Evolutionary conservation across 2,113 vertebrate genomes (phyloP).

Genomic region (Eonycteris spelaea): DNA sequence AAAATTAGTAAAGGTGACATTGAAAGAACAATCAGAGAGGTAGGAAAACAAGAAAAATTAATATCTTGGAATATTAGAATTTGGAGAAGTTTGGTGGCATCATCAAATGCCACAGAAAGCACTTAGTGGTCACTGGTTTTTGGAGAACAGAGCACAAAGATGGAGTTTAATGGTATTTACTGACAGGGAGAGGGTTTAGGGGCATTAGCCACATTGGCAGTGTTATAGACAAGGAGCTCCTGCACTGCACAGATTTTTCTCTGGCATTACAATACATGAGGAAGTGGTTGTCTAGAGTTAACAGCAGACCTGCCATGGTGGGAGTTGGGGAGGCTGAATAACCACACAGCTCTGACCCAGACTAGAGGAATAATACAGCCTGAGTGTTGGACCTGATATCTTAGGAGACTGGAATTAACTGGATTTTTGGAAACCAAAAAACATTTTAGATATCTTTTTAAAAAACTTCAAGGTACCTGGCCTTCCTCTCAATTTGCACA

Average conservation of each 20-base stretch:
- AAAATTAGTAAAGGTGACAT: not conserved
- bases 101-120: not conserved
- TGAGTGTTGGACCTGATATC: not conserved
- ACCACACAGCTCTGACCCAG: not conserved
- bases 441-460: not conserved
- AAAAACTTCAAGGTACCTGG: not conserved
- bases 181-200: not conserved
- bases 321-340: not conserved
- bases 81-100: not conserved
- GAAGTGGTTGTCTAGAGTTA: not conserved
- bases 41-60: not conserved
- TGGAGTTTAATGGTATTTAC: not conserved
- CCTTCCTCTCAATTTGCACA: not conserved
- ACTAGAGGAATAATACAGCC: not conserved
- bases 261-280: not conserved
- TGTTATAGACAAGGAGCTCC: not conserved
- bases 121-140: not conserved
- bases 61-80: not conserved
- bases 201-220: fast-evolving
- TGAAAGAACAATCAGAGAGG: not conserved
- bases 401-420: not conserved
- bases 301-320: not conserved
- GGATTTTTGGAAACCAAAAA: not conserved
- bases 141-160: not conserved
- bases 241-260: no score